These are phyloP conservation scores for Collichthys lucidus DNA, from an alignment of 2,113 vertebrate genomes.

Conservation along the genomic window DNA sequence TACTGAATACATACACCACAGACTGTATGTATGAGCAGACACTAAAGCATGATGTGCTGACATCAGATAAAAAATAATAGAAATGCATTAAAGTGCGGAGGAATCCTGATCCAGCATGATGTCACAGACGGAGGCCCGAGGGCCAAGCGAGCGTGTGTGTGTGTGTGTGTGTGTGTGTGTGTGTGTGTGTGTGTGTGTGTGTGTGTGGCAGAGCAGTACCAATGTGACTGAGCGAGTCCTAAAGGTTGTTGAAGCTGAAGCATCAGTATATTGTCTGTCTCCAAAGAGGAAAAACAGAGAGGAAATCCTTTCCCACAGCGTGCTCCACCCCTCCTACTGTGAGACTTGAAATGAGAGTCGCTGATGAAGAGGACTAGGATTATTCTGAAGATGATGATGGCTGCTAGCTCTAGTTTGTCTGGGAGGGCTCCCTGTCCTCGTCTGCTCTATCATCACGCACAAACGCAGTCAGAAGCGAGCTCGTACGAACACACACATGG, in stretches of 20 bases:
- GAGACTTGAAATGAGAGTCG: conserved; percentile 19
- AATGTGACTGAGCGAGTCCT: conserved; percentile 53
- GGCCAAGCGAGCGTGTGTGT: conserved; percentile 23
- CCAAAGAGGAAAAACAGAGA: neutral
- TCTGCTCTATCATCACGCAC: conserved; percentile 27
- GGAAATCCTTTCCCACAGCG: conserved; percentile 15
- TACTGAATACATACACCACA: conserved; percentile 75
- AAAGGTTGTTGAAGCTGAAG: conserved; percentile 47
- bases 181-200: conserved; percentile 19
- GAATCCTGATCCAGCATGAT: conserved; percentile 73
- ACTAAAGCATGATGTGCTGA: conserved; percentile 74
- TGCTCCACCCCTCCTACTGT: neutral
- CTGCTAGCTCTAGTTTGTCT: conserved; percentile 70
- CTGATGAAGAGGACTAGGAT: conserved; percentile 43
- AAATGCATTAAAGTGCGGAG: conserved; percentile 70
- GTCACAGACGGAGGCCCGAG: conserved; percentile 61
- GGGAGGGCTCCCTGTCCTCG: conserved; percentile 68
- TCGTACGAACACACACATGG: conserved; percentile 35
- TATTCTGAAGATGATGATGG: conserved; percentile 61
- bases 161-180: conserved; percentile 21
- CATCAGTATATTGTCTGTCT: conserved; percentile 35
- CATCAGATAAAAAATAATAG: conserved; percentile 68
- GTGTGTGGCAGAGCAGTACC: conserved; percentile 38
- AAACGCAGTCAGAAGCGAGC: conserved; percentile 20
- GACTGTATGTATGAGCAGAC: conserved; percentile 79